A percentile compares a stretch with the other conserved stretches of the same genome.
These are phyloP conservation scores for Piscicola geometra DNA, from an alignment of 2,888 invertebrate genomes.

Conservation along the genomic window DNA sequence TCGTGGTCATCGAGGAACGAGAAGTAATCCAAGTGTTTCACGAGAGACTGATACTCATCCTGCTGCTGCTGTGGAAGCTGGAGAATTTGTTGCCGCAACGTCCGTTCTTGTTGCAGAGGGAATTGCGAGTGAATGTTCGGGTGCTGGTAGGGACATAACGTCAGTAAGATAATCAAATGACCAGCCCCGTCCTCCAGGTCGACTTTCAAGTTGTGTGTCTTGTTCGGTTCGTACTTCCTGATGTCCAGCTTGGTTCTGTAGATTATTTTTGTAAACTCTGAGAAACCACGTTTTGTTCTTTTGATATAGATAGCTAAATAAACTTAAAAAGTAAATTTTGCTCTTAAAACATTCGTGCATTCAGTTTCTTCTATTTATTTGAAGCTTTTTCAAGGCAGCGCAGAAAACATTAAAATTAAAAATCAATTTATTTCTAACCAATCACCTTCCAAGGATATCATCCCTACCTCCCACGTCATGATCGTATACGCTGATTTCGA, in stretches of 20 bases:
- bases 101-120: background rate
- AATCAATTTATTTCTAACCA: background rate
- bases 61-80: background rate
- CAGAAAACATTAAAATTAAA: too few relatives aligned
- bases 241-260: constrained; percentile 78
- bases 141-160: constrained; percentile 65
- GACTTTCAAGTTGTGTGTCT: constrained; percentile 82
- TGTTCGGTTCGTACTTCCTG: constrained; percentile 76
- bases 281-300: too few relatives aligned
- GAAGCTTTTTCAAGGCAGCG: too few relatives aligned
- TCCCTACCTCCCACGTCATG: constrained; percentile 78
- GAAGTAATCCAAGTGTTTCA: background rate
- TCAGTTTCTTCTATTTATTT: background rate
- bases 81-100: background rate
- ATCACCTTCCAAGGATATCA: constrained; percentile 76
- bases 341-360: too few relatives aligned
- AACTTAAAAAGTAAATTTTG: too few relatives aligned
- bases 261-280: too few relatives aligned
- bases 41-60: background rate
- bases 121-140: background rate
- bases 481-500: constrained; percentile 88
- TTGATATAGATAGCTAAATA: too few relatives aligned
- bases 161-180: constrained; percentile 75
- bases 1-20: background rate
- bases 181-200: constrained; percentile 81